Evolutionary conservation across 2,888 invertebrate species (phyloP).

Genomic region (Drosophila diplacantha): DNA sequence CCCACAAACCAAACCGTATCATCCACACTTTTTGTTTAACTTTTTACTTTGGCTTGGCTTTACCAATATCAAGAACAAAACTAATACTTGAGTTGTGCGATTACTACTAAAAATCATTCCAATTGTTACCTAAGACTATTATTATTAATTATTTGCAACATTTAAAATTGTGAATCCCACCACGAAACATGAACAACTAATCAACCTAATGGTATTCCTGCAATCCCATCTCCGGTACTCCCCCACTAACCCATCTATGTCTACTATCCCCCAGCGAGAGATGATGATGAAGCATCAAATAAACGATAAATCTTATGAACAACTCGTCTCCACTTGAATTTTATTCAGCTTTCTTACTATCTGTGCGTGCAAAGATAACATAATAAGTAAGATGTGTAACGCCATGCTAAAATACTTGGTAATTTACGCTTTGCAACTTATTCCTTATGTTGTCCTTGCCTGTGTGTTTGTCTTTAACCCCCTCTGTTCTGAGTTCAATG

Average conservation of each 20-base stretch:
- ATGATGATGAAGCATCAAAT: constrained; percentile 40
- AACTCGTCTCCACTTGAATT: constrained; percentile 54
- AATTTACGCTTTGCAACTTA: background rate
- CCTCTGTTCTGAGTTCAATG: constrained; percentile 13
- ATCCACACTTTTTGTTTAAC: constrained; percentile 20
- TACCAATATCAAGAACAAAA: constrained; percentile 12
- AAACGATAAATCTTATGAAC: constrained; percentile 55
- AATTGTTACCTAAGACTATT: constrained; percentile 22
- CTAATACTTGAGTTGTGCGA: constrained; percentile 33
- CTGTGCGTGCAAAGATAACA: background rate
- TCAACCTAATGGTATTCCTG: constrained; percentile 16
- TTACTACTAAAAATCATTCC: constrained; percentile 37
- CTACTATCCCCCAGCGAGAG: constrained; percentile 21
- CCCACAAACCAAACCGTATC: constrained; percentile 32
- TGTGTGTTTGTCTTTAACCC: constrained; percentile 25
- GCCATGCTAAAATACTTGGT: background rate
- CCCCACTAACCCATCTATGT: constrained; percentile 33
- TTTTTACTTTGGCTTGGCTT: constrained; percentile 34
- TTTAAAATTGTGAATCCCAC: constrained; percentile 31
- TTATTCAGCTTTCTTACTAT: constrained; percentile 52
- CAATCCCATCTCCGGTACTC: constrained; percentile 13
- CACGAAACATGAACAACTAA: constrained; percentile 33
- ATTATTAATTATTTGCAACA: constrained; percentile 34
- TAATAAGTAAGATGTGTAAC: background rate
- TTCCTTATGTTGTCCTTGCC: background rate